Percentiles rank a stretch among this genome's conserved stretches.
Evolutionary conservation across 2,888 invertebrate species (phyloP).

Genomic region (Tenthredo livida): DNA sequence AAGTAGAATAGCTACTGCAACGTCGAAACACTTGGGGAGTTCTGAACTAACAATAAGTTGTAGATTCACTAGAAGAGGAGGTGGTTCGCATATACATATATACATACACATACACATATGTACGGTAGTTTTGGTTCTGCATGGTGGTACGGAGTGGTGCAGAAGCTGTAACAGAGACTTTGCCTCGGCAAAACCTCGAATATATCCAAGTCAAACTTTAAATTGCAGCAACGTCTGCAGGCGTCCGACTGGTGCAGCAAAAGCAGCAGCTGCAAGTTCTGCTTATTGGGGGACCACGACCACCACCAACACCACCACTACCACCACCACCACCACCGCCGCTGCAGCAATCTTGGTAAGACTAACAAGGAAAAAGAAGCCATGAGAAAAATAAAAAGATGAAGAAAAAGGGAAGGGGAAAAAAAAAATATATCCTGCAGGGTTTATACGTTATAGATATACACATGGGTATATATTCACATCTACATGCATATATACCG

Average conservation of each 20-base stretch:
- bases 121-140: background rate
- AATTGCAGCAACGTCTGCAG: slow-evolving; percentile 48
- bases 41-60: slow-evolving; percentile 28
- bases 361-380: slow-evolving; percentile 26
- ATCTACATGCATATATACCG: background rate
- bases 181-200: slow-evolving; percentile 42
- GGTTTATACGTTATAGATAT: background rate
- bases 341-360: slow-evolving; percentile 22
- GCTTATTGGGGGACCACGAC: slow-evolving; percentile 30
- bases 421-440: background rate
- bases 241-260: background rate
- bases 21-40: slow-evolving; percentile 24
- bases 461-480: background rate
- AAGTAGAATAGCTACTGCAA: background rate
- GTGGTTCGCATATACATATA: background rate
- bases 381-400: background rate
- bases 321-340: background rate
- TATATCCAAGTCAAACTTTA: slow-evolving; percentile 47
- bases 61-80: slow-evolving; percentile 19
- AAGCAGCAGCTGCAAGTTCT: slow-evolving; percentile 15
- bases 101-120: background rate
- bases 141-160: background rate
- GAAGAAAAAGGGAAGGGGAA: background rate
- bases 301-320: background rate
- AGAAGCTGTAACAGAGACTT: slow-evolving; percentile 8